A percentile compares a stretch with the other conserved stretches of the same genome.
These are phyloP conservation scores for Erebia palarica DNA, from an alignment of 2,888 invertebrate species.

Conservation along the genomic window DNA sequence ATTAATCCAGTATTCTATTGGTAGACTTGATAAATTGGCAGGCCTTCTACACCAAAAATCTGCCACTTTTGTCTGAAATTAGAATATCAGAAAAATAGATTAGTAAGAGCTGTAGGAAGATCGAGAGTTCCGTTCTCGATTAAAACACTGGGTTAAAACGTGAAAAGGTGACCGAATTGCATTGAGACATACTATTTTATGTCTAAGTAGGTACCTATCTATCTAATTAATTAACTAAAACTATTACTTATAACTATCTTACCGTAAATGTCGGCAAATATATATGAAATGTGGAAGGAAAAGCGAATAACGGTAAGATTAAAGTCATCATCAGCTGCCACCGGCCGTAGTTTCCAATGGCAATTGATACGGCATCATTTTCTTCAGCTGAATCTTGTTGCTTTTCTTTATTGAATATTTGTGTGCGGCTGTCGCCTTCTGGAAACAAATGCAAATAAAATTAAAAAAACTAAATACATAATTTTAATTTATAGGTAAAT, in stretches of 20 bases:
- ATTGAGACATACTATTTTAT: no score
- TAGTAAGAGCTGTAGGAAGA: not conserved
- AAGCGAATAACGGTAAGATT: slow-evolving; percentile 87
- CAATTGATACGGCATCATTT: slow-evolving; percentile 83
- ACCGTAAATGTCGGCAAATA: slow-evolving; percentile 88
- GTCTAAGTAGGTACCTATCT: no score
- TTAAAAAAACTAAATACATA: not conserved
- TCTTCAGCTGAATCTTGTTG: slow-evolving; percentile 46
- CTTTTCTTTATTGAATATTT: slow-evolving; percentile 60
- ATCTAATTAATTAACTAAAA: not conserved
- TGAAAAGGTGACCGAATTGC: no score
- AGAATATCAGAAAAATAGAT: not conserved
- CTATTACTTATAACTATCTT: slow-evolving; percentile 44
- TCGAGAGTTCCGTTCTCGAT: no score
- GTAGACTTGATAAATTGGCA: slow-evolving; percentile 75
- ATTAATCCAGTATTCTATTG: slow-evolving; percentile 84
- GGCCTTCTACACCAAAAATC: slow-evolving; percentile 88
- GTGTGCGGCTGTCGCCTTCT: slow-evolving; percentile 52
- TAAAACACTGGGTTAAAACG: no score
- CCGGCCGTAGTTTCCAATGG: slow-evolving; percentile 88
- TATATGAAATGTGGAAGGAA: slow-evolving; percentile 91
- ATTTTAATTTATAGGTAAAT: no score
- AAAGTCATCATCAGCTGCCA: slow-evolving; percentile 90
- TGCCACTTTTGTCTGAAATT: slow-evolving; percentile 82
- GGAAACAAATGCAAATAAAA: not conserved